Conservation (phyloP, 2,888 invertebrate species). For the Tinea semifulvella region DNA sequence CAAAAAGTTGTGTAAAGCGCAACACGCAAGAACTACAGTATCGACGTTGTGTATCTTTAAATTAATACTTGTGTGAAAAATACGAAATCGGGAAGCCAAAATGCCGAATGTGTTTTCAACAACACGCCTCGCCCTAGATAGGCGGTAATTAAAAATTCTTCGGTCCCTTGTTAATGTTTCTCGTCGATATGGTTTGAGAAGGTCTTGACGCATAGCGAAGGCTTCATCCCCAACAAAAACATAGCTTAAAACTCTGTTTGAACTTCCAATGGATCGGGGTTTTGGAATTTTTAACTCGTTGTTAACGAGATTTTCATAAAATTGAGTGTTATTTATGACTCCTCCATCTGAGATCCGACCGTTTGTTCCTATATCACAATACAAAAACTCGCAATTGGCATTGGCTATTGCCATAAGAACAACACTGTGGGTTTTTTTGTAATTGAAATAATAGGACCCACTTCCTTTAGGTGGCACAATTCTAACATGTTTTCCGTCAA, state of each 20-base stretch:
- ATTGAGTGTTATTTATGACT: constrained; percentile 17
- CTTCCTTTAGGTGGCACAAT: constrained; percentile 20
- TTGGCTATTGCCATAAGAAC: constrained; percentile 25
- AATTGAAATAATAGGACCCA: constrained; percentile 24
- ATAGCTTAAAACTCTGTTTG: constrained; percentile 18
- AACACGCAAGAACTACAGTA: constrained; percentile 9
- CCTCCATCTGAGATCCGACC: constrained; percentile 21
- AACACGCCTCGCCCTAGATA: constrained; percentile 19
- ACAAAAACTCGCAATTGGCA: constrained; percentile 21
- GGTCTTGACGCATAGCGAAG: constrained; percentile 18
- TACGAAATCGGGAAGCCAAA: constrained; percentile 11
- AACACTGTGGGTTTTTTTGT: constrained; percentile 23
- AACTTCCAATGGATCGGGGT: constrained; percentile 14
- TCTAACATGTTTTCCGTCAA: constrained; percentile 25
- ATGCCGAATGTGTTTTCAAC: constrained; percentile 21
- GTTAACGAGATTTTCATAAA: constrained; percentile 15
- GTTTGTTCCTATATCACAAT: constrained; percentile 21
- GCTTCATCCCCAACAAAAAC: constrained; percentile 22
- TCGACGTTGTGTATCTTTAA: constrained; percentile 16
- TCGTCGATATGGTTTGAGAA: constrained; percentile 20
- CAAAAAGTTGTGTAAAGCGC: background rate
- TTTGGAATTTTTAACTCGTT: constrained; percentile 16
- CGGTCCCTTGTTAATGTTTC: constrained; percentile 14
- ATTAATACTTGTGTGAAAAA: constrained; percentile 12
- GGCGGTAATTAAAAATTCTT: constrained; percentile 18